Evolutionary conservation across 1,140 invertebrate genomes (phyloP), one percentile per base, ranked within the genome.

Genomic region (Drosophila sp.): DNA sequence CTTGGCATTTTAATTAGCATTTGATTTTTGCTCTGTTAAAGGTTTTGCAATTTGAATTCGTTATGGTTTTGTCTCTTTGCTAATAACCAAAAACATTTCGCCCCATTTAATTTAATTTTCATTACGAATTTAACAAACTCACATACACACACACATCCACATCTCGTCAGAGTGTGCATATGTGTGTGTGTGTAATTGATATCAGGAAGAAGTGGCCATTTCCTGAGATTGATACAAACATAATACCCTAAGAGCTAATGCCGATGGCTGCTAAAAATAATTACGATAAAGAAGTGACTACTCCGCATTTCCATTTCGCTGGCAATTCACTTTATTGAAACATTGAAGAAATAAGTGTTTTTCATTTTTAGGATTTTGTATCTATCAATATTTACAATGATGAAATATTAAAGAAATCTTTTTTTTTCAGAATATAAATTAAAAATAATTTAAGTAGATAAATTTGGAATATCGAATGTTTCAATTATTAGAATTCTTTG

Each of bases 1-100:
- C 53, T 72, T 58, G 62, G 53, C 62, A 72, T 72, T 66, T 71
- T 71, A 45, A 71, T 64, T 56, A 65, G 62, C 69, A 66, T 43
- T 66, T 41, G 9, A 43, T 18, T 50, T 54, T 72, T 18, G n/a
- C 18, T 72, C 18, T 72, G 29, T 51, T 50, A 45, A 38, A 36
- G 25, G 61, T 40, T 71, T 72, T 27, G 43, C 34, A 72, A 58
- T 72, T 66, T 58, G 46, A 72, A 56, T 71, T 71, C 61, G 43
- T 40, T 54, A 32, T 50, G 67, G 67, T 71, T 71, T 71, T 50
- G 32, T 5, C n/a, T 36, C 58, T 48, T 50, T 66, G 56, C 27
- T 34, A 43, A 66, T 65, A 57, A 58, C 53, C 69, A 51, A 71
- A 71, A 71, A 29, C 50, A 54, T 48, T 56, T 64, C 53, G 21